phyloP scores from a whole-genome alignment of 2,888 invertebrate genomes.

The Pteria penguin region DNA sequence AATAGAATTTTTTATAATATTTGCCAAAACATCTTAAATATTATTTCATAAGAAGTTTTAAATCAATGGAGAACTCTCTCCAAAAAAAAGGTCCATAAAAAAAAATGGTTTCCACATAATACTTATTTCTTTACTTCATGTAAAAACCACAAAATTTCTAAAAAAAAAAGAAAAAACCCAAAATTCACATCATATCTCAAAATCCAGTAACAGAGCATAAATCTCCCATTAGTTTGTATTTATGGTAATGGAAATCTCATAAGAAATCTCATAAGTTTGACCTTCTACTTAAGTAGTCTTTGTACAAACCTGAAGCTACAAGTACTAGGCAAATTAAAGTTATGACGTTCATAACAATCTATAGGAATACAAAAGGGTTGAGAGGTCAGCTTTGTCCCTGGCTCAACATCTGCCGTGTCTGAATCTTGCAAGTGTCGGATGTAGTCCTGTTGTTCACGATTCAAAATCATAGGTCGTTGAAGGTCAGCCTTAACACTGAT shows the following conservation, averaged over 20 bases:
- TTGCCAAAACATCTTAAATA: no score
- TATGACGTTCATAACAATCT: slow-evolving; percentile 53
- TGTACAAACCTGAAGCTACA: slow-evolving; percentile 57
- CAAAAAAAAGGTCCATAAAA: no score
- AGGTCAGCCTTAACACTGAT: slow-evolving; percentile 70
- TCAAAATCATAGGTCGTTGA: slow-evolving; percentile 69
- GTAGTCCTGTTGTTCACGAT: slow-evolving; percentile 63
- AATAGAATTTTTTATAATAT: no score
- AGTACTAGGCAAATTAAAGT: slow-evolving; percentile 44
- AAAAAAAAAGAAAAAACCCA: background rate
- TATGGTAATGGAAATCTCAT: no score
- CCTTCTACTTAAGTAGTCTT: no score
- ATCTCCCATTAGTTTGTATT: no score
- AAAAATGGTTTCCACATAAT: no score
- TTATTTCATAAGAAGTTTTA: no score
- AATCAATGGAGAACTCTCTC: no score
- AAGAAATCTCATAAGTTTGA: no score
- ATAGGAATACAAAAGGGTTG: slow-evolving; percentile 73
- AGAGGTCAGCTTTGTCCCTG: slow-evolving; percentile 12
- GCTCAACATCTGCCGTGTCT: slow-evolving; percentile 49
- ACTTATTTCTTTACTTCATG: background rate
- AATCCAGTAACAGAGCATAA: no score
- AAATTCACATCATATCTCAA: no score
- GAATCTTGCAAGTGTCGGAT: slow-evolving; percentile 54
- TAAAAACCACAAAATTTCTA: background rate